phyloP scores from a whole-genome alignment of 2,888 invertebrate species.

The Epicampocera succincta region DNA sequence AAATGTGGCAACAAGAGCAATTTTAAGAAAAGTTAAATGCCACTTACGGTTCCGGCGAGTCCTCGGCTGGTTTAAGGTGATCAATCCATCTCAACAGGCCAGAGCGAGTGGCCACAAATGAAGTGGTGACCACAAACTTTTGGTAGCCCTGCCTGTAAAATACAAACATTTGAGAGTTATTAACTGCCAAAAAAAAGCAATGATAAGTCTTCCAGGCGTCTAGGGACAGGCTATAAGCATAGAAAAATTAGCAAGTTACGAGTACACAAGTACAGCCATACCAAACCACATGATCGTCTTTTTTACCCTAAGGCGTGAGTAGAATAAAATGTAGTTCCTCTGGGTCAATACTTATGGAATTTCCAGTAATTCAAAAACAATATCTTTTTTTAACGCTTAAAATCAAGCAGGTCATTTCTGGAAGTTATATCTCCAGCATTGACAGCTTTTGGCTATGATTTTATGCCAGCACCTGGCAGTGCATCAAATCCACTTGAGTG shows the following conservation, averaged over 20 bases:
- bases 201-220: slow-evolving; percentile 2
- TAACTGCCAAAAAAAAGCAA: neutral
- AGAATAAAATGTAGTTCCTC: too few relatives aligned
- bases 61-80: slow-evolving; percentile 84
- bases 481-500: too few relatives aligned
- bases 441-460: too few relatives aligned
- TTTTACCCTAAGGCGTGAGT: too few relatives aligned
- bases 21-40: neutral
- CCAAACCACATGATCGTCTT: too few relatives aligned
- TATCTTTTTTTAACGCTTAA: too few relatives aligned
- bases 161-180: slow-evolving; percentile 3
- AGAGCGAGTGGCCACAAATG: slow-evolving; percentile 95
- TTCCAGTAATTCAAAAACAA: too few relatives aligned
- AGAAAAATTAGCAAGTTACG: neutral
- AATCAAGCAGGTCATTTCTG: too few relatives aligned
- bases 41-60: slow-evolving; percentile 87
- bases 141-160: slow-evolving; percentile 90
- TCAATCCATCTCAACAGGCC: slow-evolving; percentile 94
- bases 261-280: neutral
- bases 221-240: neutral
- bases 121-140: slow-evolving; percentile 91
- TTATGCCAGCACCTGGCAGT: too few relatives aligned
- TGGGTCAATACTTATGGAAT: too few relatives aligned
- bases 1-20: too few relatives aligned
- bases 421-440: too few relatives aligned